phyloP scores from a whole-genome alignment of 2,888 invertebrate genomes.

The Philaethria dido region DNA sequence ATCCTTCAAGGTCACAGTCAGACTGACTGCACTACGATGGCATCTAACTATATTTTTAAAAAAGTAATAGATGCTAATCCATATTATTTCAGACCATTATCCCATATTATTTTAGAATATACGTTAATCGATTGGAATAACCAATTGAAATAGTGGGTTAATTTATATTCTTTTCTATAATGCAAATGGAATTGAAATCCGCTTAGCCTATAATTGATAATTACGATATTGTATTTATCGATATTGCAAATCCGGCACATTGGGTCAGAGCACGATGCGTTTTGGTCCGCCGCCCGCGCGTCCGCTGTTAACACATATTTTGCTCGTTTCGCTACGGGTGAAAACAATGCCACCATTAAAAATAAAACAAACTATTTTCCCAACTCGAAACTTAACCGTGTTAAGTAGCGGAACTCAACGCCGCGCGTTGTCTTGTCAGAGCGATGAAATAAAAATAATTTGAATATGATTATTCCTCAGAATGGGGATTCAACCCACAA shows the following conservation, averaged over 20 bases:
- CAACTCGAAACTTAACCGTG: not conserved
- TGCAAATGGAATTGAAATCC: not conserved
- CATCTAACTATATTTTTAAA: not conserved
- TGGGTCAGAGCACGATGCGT: constrained; percentile 66
- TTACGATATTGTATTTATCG: constrained; percentile 60
- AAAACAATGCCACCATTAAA: constrained; percentile 28
- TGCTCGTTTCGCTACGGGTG: constrained; percentile 29
- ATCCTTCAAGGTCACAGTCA: too few relatives aligned
- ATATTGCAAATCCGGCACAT: constrained; percentile 66
- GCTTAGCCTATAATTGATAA: constrained; percentile 38
- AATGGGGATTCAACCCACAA: too few relatives aligned
- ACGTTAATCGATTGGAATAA: not conserved
- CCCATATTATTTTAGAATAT: not conserved
- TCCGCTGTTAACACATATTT: constrained; percentile 44
- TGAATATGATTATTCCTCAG: too few relatives aligned
- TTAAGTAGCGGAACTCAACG: too few relatives aligned
- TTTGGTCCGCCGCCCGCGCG: constrained; percentile 49
- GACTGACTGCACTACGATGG: too few relatives aligned
- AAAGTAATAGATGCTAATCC: not conserved
- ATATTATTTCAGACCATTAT: too few relatives aligned
- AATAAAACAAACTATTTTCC: not conserved
- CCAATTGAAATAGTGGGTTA: not conserved
- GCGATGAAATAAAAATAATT: too few relatives aligned
- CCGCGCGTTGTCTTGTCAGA: too few relatives aligned
- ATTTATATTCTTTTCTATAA: not conserved